phyloP scores from a whole-genome alignment of 2,888 invertebrate genomes.

The Andrena camellia region DNA sequence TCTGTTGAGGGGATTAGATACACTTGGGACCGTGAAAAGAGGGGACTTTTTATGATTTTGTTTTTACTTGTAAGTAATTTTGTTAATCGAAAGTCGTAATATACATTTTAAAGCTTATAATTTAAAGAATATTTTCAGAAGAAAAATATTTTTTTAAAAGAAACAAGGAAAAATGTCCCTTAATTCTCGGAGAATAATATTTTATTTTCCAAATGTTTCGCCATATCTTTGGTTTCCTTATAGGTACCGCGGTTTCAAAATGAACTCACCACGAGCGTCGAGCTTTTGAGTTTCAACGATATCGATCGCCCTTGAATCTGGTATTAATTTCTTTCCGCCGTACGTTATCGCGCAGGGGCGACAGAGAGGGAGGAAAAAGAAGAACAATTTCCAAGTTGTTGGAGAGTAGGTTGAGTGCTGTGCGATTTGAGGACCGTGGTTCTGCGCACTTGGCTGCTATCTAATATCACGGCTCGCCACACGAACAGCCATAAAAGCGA shows the following conservation, averaged over 20 bases:
- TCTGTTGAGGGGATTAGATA: no score
- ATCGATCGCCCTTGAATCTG: neutral
- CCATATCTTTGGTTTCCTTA: no score
- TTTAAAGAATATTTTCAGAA: no score
- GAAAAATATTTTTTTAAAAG: no score
- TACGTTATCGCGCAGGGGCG: conserved; percentile 26
- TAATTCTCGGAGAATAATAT: no score
- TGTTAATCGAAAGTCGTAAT: no score
- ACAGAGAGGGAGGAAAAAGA: conserved; percentile 21
- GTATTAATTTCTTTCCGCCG: neutral
- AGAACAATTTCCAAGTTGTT: conserved; percentile 68
- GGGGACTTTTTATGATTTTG: no score
- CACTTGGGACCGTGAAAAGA: no score
- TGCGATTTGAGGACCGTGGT: conserved; percentile 68
- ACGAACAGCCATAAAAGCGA: conserved; percentile 81
- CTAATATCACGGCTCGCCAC: conserved; percentile 79
- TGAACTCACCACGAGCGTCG: neutral
- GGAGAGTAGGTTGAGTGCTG: conserved; percentile 64
- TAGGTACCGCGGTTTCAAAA: neutral
- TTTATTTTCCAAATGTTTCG: no score
- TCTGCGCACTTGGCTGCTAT: conserved; percentile 70
- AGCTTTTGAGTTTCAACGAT: neutral
- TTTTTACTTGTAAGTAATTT: no score
- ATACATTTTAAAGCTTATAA: no score
- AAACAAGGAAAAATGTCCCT: no score